These are phyloP conservation scores for Entomobrya multifasciata DNA, from an alignment of 2,888 invertebrate genomes.

Conservation along the genomic window DNA sequence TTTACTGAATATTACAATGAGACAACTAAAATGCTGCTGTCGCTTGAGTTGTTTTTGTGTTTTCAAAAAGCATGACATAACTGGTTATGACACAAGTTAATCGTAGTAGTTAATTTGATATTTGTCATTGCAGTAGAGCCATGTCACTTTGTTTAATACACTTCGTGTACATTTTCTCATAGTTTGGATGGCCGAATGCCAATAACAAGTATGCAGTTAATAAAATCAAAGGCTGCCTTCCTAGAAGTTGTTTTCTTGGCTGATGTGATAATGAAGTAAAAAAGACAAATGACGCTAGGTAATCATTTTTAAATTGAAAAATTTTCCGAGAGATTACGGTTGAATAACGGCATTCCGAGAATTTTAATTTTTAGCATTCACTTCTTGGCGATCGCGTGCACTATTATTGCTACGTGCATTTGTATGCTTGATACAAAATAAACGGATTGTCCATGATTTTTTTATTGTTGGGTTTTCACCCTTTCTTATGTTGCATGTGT, in stretches of 20 bases:
- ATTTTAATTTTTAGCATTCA: slow-evolving; percentile 17
- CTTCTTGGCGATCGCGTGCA: neutral
- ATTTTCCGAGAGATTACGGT: slow-evolving; percentile 24
- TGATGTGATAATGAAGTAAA: neutral
- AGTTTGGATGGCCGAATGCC: neutral
- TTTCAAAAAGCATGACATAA: neutral
- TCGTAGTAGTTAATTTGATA: too few relatives aligned
- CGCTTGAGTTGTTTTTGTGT: too few relatives aligned
- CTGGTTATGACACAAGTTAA: slow-evolving; percentile 2
- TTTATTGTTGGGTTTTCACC: neutral
- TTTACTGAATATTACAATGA: too few relatives aligned
- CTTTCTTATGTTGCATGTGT: neutral
- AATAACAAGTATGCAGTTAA: too few relatives aligned
- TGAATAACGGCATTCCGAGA: slow-evolving; percentile 28
- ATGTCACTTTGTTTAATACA: too few relatives aligned
- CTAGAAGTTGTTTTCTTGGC: neutral
- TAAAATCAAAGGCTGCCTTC: neutral
- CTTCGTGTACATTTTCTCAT: neutral
- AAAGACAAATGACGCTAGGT: neutral
- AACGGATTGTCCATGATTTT: too few relatives aligned
- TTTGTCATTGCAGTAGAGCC: too few relatives aligned
- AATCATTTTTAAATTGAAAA: slow-evolving; percentile 24
- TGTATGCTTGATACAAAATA: neutral
- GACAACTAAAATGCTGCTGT: too few relatives aligned
- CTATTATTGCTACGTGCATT: neutral